A percentile compares a stretch with the other conserved stretches of the same genome.
These are phyloP conservation scores for Chymomyza fuscimana DNA, from an alignment of 2,888 invertebrate genomes.

Conservation along the genomic window DNA sequence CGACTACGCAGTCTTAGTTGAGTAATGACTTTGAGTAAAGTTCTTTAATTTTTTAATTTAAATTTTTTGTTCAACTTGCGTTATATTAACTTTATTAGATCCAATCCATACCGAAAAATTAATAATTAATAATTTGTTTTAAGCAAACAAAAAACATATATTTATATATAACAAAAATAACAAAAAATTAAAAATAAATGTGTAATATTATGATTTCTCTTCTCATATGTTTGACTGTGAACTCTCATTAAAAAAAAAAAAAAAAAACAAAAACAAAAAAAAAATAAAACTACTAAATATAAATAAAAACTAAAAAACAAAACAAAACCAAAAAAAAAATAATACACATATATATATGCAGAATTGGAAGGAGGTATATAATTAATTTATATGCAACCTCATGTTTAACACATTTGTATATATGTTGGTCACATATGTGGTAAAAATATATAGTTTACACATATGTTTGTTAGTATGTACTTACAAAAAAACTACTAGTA, in stretches of 20 bases:
- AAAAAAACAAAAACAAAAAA: conserved; percentile 39
- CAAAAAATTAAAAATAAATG: conserved; percentile 34
- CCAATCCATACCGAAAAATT: neutral
- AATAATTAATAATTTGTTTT: conserved; percentile 2
- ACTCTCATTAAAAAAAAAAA: conserved; percentile 39
- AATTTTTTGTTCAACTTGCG: neutral
- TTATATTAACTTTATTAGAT: neutral
- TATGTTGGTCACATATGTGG: conserved; percentile 53
- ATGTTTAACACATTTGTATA: conserved; percentile 58
- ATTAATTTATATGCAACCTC: conserved; percentile 68
- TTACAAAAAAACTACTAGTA: conserved; percentile 8
- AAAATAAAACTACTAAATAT: conserved; percentile 23
- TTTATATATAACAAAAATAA: conserved; percentile 7
- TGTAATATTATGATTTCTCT: conserved; percentile 70
- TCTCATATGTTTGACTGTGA: conserved; percentile 62
- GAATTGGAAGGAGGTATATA: conserved; percentile 80
- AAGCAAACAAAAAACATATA: conserved; percentile 11
- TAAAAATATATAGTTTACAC: conserved; percentile 33
- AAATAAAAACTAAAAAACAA: conserved; percentile 20
- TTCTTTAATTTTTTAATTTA: neutral
- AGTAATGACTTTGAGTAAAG: too few species aligned
- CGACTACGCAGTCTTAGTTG: too few species aligned
- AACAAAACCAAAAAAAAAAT: conserved; percentile 29
- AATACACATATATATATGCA: conserved; percentile 61
- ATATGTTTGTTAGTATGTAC: conserved; percentile 11